A percentile compares a stretch with the other conserved stretches of the same genome.
phyloP scores from a whole-genome alignment of 1,140 invertebrate species.

The Carposina sasakii region DNA sequence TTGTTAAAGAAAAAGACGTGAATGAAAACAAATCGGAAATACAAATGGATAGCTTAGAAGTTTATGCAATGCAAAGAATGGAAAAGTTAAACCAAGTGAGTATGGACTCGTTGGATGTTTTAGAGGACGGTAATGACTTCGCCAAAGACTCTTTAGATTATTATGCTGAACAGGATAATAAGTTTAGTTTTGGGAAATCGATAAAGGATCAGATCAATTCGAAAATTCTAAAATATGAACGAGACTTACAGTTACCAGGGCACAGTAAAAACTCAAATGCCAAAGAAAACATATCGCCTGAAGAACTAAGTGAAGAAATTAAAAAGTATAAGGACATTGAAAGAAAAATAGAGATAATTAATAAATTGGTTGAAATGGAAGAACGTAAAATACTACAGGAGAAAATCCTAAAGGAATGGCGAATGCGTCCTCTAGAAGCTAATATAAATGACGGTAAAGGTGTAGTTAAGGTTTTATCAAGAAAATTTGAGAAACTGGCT shows the following conservation, averaged over 20 bases:
- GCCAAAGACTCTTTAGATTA: constrained; percentile 68
- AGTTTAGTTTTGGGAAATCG: constrained; percentile 33
- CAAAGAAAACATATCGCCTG: constrained; percentile 63
- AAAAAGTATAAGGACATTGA: constrained; percentile 77
- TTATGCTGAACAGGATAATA: constrained; percentile 58
- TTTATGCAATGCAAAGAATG: constrained; percentile 70
- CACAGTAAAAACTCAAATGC: constrained; percentile 48
- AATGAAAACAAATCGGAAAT: constrained; percentile 74
- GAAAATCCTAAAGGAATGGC: constrained; percentile 73
- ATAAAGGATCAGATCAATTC: constrained; percentile 53
- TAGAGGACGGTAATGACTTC: constrained; percentile 63
- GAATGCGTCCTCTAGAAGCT: constrained; percentile 74
- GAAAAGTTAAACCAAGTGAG: constrained; percentile 65
- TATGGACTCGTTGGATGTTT: constrained; percentile 68
- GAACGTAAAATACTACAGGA: constrained; percentile 77
- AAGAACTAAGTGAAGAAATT: constrained; percentile 52
- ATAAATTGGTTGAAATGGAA: constrained; percentile 78
- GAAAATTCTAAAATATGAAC: constrained; percentile 39
- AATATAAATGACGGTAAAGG: constrained; percentile 76
- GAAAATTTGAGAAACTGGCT: constrained; percentile 76
- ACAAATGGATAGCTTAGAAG: constrained; percentile 74
- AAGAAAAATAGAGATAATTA: constrained; percentile 77
- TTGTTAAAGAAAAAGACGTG: constrained; percentile 73
- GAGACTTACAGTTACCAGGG: constrained; percentile 26
- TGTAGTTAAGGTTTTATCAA: constrained; percentile 75